phyloP scores from a whole-genome alignment of 2,888 invertebrate species.

The Nineta flava region DNA sequence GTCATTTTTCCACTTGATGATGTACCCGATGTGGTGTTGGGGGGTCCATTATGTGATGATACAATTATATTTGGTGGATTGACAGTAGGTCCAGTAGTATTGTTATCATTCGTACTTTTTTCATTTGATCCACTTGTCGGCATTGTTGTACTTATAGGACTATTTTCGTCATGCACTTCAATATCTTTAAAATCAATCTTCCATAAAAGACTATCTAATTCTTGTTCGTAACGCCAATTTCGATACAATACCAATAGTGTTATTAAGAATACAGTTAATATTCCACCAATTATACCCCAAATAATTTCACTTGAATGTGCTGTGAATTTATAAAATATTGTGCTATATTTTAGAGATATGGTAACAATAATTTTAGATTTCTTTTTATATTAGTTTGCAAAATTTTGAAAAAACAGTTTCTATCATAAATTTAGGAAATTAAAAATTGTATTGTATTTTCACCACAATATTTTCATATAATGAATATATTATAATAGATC shows the following conservation, averaged over 20 bases:
- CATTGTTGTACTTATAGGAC: slow-evolving; percentile 12
- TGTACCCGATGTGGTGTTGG: no score
- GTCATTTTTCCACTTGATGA: slow-evolving; percentile 23
- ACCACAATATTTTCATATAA: no score
- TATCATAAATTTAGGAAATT: no score
- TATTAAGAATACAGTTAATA: slow-evolving; percentile 49
- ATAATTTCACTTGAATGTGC: slow-evolving; percentile 74
- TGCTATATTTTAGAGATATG: background rate
- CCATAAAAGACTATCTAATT: slow-evolving; percentile 83
- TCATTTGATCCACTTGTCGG: background rate
- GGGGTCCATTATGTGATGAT: no score
- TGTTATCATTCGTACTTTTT: background rate
- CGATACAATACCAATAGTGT: slow-evolving; percentile 67
- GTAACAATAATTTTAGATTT: background rate
- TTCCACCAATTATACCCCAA: slow-evolving; percentile 63
- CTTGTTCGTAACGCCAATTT: slow-evolving; percentile 89
- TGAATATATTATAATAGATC: no score
- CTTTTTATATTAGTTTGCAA: background rate
- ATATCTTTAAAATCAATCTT: slow-evolving; percentile 87
- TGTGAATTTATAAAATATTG: slow-evolving; percentile 19
- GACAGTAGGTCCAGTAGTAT: no score
- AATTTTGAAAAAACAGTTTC: background rate
- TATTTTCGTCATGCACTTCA: slow-evolving; percentile 47
- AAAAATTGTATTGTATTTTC: no score
- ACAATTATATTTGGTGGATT: no score